A percentile compares a stretch with the other conserved stretches of the same genome.
Evolutionary conservation across 64 coral and sea anemone genomes (phyloP).

Genomic region (Dendrophyllia cribrosa): DNA sequence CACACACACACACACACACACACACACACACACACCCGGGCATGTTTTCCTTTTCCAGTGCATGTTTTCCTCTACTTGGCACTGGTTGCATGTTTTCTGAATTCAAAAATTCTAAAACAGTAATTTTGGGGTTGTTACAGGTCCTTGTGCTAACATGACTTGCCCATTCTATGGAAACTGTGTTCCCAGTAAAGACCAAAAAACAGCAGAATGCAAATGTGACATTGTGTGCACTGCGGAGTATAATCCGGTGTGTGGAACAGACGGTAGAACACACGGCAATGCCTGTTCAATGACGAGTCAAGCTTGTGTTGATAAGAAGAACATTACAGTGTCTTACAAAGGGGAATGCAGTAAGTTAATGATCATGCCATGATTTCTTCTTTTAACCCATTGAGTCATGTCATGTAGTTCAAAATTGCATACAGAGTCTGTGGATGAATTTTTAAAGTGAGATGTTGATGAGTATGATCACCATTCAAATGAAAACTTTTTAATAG

Average conservation of each 20-base stretch:
- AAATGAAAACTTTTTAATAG: too few species aligned
- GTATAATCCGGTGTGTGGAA: constrained; percentile 54
- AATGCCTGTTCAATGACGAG: constrained; percentile 57
- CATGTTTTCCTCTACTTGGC: too few species aligned
- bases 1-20: too few species aligned
- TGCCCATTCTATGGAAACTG: constrained; percentile 43
- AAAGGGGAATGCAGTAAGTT: constrained; percentile 37
- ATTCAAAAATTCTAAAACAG: background rate
- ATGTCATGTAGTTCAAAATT: background rate
- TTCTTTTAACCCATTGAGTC: background rate
- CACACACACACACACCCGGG: too few species aligned
- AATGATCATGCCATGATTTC: background rate
- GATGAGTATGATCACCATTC: too few species aligned
- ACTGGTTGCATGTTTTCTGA: too few species aligned
- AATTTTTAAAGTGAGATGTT: too few species aligned
- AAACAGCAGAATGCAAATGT: constrained; percentile 27
- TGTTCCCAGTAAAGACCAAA: background rate
- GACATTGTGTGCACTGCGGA: background rate
- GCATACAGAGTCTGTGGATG: too few species aligned
- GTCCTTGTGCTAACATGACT: background rate
- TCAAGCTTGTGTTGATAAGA: constrained; percentile 17
- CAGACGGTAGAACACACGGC: constrained; percentile 36
- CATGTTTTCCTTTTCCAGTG: too few species aligned
- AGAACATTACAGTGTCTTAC: constrained; percentile 13
- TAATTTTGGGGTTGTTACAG: background rate